Conservation (phyloP, 2,888 invertebrate genomes). For the Miltochrista miniata region DNA sequence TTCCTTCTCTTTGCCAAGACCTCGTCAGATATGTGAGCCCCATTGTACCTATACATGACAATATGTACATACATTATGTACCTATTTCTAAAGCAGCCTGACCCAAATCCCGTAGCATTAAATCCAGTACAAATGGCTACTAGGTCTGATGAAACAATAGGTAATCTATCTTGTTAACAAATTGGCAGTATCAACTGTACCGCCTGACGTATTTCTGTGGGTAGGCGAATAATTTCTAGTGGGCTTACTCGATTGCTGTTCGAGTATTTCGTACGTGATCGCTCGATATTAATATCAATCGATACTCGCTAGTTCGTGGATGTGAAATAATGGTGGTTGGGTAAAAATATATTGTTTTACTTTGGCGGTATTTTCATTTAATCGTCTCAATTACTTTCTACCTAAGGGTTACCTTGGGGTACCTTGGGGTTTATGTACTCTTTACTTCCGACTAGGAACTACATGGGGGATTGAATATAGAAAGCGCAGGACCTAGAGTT, state of each 20-base stretch:
- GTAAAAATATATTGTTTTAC: background rate
- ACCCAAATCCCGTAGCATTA: conserved; percentile 13
- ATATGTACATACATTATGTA: no score
- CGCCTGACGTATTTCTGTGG: no score
- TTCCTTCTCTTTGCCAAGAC: no score
- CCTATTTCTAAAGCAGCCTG: background rate
- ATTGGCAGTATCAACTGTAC: conserved; percentile 34
- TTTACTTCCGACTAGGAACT: no score
- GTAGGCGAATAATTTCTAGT: conserved; percentile 23
- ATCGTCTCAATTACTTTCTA: no score
- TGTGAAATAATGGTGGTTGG: background rate
- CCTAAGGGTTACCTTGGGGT: no score
- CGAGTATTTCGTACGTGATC: background rate
- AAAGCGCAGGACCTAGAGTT: no score
- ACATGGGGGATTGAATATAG: no score
- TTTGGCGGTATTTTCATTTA: background rate
- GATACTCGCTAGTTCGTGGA: background rate
- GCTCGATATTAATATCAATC: conserved; percentile 1
- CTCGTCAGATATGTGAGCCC: no score
- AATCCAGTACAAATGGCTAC: conserved; percentile 28
- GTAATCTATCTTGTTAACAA: conserved; percentile 35
- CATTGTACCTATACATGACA: no score
- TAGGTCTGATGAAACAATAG: conserved; percentile 18
- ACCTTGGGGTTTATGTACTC: no score
- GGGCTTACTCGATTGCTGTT: conserved; percentile 13